Base-by-base conservation (phyloP, 92 coral and sea anemone species). In the Palythoa caribaeorum region DNA sequence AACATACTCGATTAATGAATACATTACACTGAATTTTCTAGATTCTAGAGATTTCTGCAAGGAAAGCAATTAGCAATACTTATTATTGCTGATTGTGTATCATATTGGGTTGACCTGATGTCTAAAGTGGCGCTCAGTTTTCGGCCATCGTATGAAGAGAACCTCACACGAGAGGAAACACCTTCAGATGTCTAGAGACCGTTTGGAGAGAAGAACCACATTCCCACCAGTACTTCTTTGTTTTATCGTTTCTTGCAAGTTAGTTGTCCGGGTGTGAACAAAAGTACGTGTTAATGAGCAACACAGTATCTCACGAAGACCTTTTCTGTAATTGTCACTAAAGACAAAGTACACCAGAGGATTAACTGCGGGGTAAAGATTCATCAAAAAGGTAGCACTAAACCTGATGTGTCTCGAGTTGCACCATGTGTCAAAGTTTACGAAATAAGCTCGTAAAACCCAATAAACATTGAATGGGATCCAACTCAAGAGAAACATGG, bases 391-490 rank as follows among this genome's bases (percentile, higher is more conserved):
- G 78, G 52, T 73, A 5, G 78, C 78, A 44, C 55, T 73, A 15
- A 73, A 73, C 17, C 52, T 73, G 53, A 73, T 39, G 54, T 73
- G 78, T 17, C 78, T 39, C 10, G 35, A 15, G 28, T 73, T 54
- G 53, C 78, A 73, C 2, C 21, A 15, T 15, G 12, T 40, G 28
- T 39, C 53, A 39, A 39, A 73, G 78, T 44, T 73, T 44, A 39
- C 5, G 17, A 78, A 39, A 35, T 54, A 78, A 37, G 71, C 83
- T 38, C 83, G 20, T 4, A 78, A n/a, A 16, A 78, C 20, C 83
- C 83, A 78, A 38, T 78, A 78, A 54, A 55, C 48, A 14, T 78
- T 78, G 10, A 78, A 57, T 8, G 83, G 83, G 19, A 37, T 53
- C 83, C 83, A 78, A 1, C 48, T 54, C 40, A 78, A 17, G 4